Evolutionary conservation across 2,888 invertebrate species (phyloP), one percentile per base, ranked within the genome.

Genomic region (Camponotus fellah): DNA sequence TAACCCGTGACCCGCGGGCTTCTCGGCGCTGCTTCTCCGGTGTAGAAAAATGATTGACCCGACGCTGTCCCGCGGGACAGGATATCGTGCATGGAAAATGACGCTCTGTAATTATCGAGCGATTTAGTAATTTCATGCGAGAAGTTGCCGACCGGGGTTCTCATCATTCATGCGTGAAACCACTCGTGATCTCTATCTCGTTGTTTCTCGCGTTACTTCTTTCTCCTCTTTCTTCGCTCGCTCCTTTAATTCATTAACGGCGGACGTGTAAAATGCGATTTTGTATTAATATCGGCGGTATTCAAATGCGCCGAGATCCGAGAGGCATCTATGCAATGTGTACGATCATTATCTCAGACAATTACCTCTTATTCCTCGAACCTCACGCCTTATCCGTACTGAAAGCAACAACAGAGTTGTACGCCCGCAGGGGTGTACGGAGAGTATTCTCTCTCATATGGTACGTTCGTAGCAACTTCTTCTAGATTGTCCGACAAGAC

Each of bases 321-420:
- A 26, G 46, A 58, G 37, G 71, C 60, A 79, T 79, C 79, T 71
- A 71, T 60, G 79, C 60, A 43, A 68, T 79, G 74, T 88, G 85
- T 85, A 75, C 87, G 85, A 90, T 91, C 89, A 87, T 91, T 91
- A 91, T 91, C 88, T 89, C 87, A 87, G 91, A 91, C 92, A 92
- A 91, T 91, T 91, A 92, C 88, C 87, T 86, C 87, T 86, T 87
- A 91, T 90, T 89, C 88, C 90, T 91, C 91, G 89, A 91, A 91
- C 92, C 88, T 87, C 87, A 77, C 71, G 81, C 82, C 87, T 86
- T 85, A 77, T 86, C 88, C 86, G 66, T 89, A 87, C 90, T 86
- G 86, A 86, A 92, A 89, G 90, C 90, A 89, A 91, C 89, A 91
- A 81, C 85, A 84, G 82, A 83, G 85, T 86, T 89, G 82, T 86